Evolutionary conservation across 2,797 vertebrate species (phyloP).

Genomic region (Enteromius radiatus): DNA sequence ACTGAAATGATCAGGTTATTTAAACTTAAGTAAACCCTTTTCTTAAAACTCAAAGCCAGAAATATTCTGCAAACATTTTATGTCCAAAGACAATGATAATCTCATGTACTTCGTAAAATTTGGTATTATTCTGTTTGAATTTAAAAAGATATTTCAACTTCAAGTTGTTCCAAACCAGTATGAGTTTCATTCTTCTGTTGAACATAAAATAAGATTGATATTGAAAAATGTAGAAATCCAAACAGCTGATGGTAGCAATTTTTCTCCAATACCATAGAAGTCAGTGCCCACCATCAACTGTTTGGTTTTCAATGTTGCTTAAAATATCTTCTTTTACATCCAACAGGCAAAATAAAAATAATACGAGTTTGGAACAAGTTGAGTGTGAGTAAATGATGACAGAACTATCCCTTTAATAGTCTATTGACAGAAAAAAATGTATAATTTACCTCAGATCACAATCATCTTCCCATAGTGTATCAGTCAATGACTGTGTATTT

Average conservation of each 20-base stretch:
- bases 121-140: neutral
- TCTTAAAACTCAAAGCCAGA: neutral
- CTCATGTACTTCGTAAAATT: neutral
- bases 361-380: neutral
- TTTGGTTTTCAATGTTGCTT: neutral
- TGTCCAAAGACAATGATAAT: no score
- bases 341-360: neutral
- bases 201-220: neutral
- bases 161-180: neutral
- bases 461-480: neutral
- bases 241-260: neutral
- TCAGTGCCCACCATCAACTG: neutral
- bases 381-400: neutral
- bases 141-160: neutral
- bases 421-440: neutral
- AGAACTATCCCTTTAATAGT: neutral
- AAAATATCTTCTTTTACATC: neutral
- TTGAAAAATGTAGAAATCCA: neutral
- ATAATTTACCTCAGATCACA: neutral
- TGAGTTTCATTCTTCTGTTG: neutral
- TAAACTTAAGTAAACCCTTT: neutral
- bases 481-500: neutral
- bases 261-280: neutral
- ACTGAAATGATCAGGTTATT: neutral
- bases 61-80: neutral